Base-by-base conservation (phyloP, 2,888 invertebrate species). In the Epsilonema sp. region DNA sequence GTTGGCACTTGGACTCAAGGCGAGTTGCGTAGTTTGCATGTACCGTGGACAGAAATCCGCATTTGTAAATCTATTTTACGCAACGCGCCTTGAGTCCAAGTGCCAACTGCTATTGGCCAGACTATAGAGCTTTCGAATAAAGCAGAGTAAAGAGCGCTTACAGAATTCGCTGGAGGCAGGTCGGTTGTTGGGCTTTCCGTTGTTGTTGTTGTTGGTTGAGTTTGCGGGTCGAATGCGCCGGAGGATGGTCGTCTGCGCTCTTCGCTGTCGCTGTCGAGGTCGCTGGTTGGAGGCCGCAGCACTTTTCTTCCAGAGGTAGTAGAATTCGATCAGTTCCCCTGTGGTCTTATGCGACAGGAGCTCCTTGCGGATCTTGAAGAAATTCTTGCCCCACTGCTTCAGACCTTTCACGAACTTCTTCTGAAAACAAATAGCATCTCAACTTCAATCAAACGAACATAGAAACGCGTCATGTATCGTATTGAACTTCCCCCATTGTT, bases 271-370 rank as follows among this genome's bases (percentile, higher is more conserved):
- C 55, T 90, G 75, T 65, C 90, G 89, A 24, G 90, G 90, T 57
- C 92, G 77, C 68, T 89, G 89, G 66, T 85, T 87, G 67, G 86
- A 85, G 52, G 94, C 94, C 60, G 87, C 87, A 21, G 92, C 87
- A 37, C 92, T 90, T 73, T 94, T 97, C 74, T 99, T 99, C 97
- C 97, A 97, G 64, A 90, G 75, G 72, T 97, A 97, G 71, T 97
- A 97, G 73, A 86, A 97, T 68, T 92, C 90, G 46, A 97, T 90
- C 63, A 97, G 72, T 67, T 97, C 92, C 47, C 87, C 80, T 61
- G 92, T 90, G 65, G 92, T 89, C 74, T 90, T 87, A 67, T 90
- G 86, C 47, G 92, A 87, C 57, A 97, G 73, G 57, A 92, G 74
- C 70, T 97, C 94, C 69, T 90, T 90, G 59, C 82, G 77, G 62